Evolutionary conservation across 2,888 invertebrate genomes (phyloP), one percentile per base, ranked within the genome.

Genomic region (Drosophila imparisetae): DNA sequence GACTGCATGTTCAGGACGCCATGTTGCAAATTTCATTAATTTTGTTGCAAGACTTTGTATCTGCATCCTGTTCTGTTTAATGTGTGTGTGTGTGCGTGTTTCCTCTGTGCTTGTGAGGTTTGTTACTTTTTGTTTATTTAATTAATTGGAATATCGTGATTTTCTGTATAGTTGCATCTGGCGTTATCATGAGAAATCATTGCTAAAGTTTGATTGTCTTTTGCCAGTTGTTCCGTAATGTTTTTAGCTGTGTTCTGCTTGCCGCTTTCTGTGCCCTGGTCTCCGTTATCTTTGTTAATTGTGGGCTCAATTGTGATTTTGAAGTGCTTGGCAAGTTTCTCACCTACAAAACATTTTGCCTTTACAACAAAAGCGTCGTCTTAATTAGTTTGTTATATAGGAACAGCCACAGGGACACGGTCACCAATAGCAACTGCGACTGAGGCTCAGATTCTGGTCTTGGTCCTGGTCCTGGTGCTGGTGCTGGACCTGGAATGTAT

Each of bases 371-470:
- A 70, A 71, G 66, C 72, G 75, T 79, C 70, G 80, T 81, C 85
- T 85, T 85, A 85, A 85, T 85, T 85, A 85, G 85, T 87, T 85
- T 89, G 90, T 85, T 89, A 85, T 82, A 64, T 72, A 45, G 45
- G 45, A 45, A 45, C 67, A 65, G 42, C 61, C 32, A 62, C 61
- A 15, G 21, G 34, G 29, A 49, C 61, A 57, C 36, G 32, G 52
- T 52, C 30, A 36, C 66, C 52, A 60, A 76, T 58, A 60, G 52
- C 62, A 58, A 65, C 66, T 38, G 60, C 45, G 58, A 36, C 66
- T 42, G 27, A 18, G 29, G 36, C 60, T 53, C 5, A 34, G 52
- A 52, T 45, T 55, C 30, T 36, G 53, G n/a, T 32, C 7, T 21
- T 30, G n/a, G 57, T 38, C 13, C 21, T 18, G 18, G 30, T 11